Conservation (phyloP, 2,113 vertebrate genomes). For the Leucopsar rothschildi region DNA sequence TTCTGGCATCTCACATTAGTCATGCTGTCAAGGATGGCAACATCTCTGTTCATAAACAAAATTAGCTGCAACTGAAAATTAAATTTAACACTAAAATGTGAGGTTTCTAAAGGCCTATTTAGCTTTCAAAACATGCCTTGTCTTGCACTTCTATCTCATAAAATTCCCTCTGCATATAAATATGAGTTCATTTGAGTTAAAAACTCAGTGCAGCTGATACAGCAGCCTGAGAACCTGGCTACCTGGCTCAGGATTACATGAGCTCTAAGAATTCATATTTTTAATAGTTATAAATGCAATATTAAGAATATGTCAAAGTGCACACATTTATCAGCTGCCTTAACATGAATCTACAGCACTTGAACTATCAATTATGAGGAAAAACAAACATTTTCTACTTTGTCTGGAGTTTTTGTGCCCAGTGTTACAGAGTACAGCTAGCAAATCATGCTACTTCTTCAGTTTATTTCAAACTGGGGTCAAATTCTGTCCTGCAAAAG, state of each 20-base stretch:
- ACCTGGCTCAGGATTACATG: accelerated
- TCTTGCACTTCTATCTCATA: neutral
- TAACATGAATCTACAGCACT: neutral
- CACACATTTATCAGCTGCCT: neutral
- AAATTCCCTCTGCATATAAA: neutral
- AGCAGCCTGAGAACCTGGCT: neutral
- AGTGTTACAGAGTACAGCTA: neutral
- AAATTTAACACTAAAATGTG: neutral
- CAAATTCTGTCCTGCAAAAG: neutral
- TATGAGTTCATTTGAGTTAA: neutral
- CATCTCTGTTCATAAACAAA: neutral
- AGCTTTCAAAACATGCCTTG: neutral
- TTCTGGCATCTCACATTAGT: neutral
- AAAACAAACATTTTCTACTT: neutral
- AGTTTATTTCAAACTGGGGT: neutral
- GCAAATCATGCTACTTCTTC: neutral
- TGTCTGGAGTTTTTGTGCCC: neutral
- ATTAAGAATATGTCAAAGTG: neutral
- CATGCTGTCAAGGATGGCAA: neutral
- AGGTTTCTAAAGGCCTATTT: neutral
- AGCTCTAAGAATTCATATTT: neutral
- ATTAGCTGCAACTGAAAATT: neutral
- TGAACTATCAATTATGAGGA: neutral
- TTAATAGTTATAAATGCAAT: neutral
- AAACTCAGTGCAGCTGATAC: neutral